Conservation (phyloP, 2,888 invertebrate species). For the Caenorhabditis parvicauda region DNA sequence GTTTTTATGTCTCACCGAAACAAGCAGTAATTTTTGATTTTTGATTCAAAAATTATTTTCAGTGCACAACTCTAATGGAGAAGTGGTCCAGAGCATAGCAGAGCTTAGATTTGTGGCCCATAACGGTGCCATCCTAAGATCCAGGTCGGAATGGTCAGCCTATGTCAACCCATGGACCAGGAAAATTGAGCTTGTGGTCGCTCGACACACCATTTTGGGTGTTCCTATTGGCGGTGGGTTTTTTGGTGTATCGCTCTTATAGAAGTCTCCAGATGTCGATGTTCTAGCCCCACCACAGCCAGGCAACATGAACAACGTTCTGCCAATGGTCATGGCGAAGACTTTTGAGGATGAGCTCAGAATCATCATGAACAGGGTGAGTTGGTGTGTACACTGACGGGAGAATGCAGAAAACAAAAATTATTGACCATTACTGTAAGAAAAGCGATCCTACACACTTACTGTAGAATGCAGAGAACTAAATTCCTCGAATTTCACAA, state of each 20-base stretch:
- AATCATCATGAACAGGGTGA: conserved; percentile 41
- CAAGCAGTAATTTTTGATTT: neutral
- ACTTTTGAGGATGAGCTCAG: conserved; percentile 45
- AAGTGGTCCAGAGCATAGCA: conserved; percentile 41
- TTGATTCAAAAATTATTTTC: conserved; percentile 12
- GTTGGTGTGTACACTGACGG: too few relatives aligned
- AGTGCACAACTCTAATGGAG: conserved; percentile 44
- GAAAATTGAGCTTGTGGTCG: conserved; percentile 83
- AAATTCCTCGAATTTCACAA: too few relatives aligned
- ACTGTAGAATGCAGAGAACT: too few relatives aligned
- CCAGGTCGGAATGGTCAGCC: conserved; percentile 81
- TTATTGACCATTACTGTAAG: neutral
- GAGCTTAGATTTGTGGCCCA: conserved; percentile 55
- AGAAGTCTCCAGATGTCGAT: too few relatives aligned
- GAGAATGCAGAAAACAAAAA: too few relatives aligned
- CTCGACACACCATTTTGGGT: conserved; percentile 67
- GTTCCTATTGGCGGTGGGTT: conserved; percentile 44
- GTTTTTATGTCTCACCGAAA: neutral
- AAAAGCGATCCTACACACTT: too few relatives aligned
- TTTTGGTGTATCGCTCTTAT: too few relatives aligned
- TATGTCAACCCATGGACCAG: conserved; percentile 91
- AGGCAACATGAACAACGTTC: conserved; percentile 14
- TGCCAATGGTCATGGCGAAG: conserved; percentile 41
- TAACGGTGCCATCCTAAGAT: conserved; percentile 67
- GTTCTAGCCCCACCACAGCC: conserved; percentile 29